Evolutionary conservation across 1,140 invertebrate genomes (phyloP).

Genomic region (Bombus pascuorum): DNA sequence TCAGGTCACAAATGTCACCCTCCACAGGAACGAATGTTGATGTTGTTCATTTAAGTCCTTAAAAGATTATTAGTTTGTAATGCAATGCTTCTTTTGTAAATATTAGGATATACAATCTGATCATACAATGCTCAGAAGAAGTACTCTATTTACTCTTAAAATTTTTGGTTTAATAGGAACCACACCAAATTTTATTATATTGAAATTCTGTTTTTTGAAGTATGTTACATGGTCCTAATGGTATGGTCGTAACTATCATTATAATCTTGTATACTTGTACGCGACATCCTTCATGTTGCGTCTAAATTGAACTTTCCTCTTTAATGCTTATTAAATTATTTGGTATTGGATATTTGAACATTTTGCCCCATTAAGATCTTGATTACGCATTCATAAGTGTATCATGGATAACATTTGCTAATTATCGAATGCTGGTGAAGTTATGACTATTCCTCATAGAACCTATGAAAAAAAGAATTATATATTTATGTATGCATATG

Average conservation of each 20-base stretch:
- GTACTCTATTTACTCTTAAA: conserved; percentile 34
- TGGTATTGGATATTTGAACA: neutral
- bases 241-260: conserved; percentile 39
- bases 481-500: conserved; percentile 19
- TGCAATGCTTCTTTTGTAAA: conserved; percentile 61
- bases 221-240: conserved; percentile 36
- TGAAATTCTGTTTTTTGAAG: conserved; percentile 29
- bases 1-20: conserved; percentile 78
- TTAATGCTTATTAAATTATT: neutral
- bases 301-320: neutral
- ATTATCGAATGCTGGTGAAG: conserved; percentile 25
- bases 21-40: conserved; percentile 58
- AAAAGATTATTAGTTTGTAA: conserved; percentile 56
- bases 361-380: neutral
- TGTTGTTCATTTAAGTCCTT: conserved; percentile 70
- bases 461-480: conserved; percentile 5
- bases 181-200: conserved; percentile 18
- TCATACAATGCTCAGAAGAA: neutral
- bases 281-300: too few relatives aligned
- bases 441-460: conserved; percentile 42
- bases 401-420: neutral
- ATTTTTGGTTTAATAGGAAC: conserved; percentile 11
- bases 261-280: neutral
- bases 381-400: neutral
- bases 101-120: conserved; percentile 58